A percentile compares a stretch with the other conserved stretches of the same genome.
phyloP scores from a whole-genome alignment of 1,140 invertebrate species.

The Saccostrea echinata region DNA sequence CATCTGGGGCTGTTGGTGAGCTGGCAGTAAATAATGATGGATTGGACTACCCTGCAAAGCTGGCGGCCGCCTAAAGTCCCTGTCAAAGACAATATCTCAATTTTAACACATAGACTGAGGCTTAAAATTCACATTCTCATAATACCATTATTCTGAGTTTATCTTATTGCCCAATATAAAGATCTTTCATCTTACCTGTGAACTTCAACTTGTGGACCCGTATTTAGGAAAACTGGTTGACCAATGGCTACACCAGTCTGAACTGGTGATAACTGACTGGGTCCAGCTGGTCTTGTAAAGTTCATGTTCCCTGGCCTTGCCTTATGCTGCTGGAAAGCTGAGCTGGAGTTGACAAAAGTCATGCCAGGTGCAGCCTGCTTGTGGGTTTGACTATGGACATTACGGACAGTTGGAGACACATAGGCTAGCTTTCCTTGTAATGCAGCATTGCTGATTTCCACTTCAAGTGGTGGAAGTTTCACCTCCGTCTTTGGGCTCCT shows the following conservation, averaged over 20 bases:
- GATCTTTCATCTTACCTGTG: slow-evolving; percentile 64
- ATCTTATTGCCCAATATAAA: not conserved
- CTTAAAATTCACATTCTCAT: slow-evolving; percentile 31
- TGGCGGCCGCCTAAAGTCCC: slow-evolving; percentile 71
- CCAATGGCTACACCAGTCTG: slow-evolving; percentile 73
- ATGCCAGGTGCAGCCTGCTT: slow-evolving; percentile 49
- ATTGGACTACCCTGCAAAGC: slow-evolving; percentile 73
- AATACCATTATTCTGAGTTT: not conserved
- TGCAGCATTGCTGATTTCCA: slow-evolving; percentile 72
- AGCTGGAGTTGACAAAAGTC: slow-evolving; percentile 40
- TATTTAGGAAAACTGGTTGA: slow-evolving; percentile 76
- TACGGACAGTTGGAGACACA: slow-evolving; percentile 74
- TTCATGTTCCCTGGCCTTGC: slow-evolving; percentile 66
- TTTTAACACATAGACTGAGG: not conserved
- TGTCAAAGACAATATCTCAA: slow-evolving; percentile 46
- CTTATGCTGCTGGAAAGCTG: slow-evolving; percentile 55
- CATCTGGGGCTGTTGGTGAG: slow-evolving; percentile 75
- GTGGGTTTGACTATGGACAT: slow-evolving; percentile 58
- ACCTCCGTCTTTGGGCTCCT: slow-evolving; percentile 71
- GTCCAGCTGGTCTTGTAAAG: slow-evolving; percentile 58
- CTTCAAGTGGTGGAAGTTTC: slow-evolving; percentile 64
- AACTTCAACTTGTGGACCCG: slow-evolving; percentile 72
- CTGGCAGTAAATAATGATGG: slow-evolving; percentile 76
- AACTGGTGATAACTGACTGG: slow-evolving; percentile 75
- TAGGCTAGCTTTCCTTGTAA: slow-evolving; percentile 76